phyloP scores from a whole-genome alignment of 2,888 invertebrate genomes.

The Chrysomela aeneicollis region DNA sequence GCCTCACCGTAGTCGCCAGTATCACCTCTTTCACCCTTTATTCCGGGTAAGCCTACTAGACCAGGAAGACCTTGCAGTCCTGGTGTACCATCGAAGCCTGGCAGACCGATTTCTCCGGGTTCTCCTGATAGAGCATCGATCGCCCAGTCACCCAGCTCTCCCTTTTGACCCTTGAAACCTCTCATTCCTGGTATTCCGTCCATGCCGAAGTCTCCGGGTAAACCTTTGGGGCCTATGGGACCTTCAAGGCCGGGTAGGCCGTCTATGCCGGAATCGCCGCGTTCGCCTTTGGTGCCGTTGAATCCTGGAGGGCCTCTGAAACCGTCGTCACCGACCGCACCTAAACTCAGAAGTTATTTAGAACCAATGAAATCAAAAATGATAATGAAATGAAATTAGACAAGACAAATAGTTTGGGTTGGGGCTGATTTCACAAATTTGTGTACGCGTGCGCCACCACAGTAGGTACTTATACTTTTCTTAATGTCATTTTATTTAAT shows the following conservation, averaged over 20 bases:
- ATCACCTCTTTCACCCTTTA: constrained; percentile 63
- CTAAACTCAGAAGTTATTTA: constrained; percentile 48
- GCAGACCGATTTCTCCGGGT: constrained; percentile 70
- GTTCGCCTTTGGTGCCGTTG: constrained; percentile 64
- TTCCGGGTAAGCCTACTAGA: constrained; percentile 52
- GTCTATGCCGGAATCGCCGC: constrained; percentile 64
- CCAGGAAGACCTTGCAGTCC: constrained; percentile 75
- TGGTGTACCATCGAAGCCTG: constrained; percentile 71
- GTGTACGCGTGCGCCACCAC: too few species aligned
- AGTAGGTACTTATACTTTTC: too few species aligned
- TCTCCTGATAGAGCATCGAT: constrained; percentile 67
- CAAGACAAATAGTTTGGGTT: too few species aligned
- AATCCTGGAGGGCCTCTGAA: constrained; percentile 65
- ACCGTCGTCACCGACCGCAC: constrained; percentile 65
- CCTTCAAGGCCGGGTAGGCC: constrained; percentile 58
- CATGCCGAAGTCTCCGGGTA: constrained; percentile 63
- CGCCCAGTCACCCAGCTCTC: constrained; percentile 64
- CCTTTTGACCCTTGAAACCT: constrained; percentile 57
- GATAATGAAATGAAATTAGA: too few species aligned
- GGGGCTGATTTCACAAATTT: too few species aligned
- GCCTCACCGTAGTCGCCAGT: constrained; percentile 64
- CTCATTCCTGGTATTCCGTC: constrained; percentile 61
- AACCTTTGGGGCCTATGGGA: constrained; percentile 59
- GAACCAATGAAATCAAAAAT: too few species aligned
- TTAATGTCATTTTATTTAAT: too few species aligned